Percentiles rank a stretch among this genome's conserved stretches.
Evolutionary conservation across 2,797 vertebrate species (phyloP).

Genomic region (Hapalemur alaotrensis): DNA sequence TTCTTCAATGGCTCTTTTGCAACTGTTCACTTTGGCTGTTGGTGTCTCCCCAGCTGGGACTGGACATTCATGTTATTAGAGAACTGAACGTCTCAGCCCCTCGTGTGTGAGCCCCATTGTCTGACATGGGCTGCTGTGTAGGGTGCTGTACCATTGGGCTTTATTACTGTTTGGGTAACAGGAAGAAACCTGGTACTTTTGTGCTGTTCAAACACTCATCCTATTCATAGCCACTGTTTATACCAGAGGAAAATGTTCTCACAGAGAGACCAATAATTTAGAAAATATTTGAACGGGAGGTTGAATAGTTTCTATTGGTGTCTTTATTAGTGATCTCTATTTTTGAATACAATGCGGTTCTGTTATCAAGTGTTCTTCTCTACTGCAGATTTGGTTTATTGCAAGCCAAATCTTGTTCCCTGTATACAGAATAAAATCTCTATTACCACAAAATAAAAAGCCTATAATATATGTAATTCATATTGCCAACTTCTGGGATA

Average conservation of each 20-base stretch:
- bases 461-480: not conserved
- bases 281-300: constrained; percentile 76
- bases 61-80: constrained; percentile 81
- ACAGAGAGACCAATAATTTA: constrained; percentile 78
- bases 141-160: constrained; percentile 66
- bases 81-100: constrained; percentile 80
- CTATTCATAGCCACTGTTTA: constrained; percentile 80
- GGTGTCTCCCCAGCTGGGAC: constrained; percentile 81
- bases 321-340: constrained; percentile 71
- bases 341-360: constrained; percentile 67
- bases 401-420: constrained; percentile 55
- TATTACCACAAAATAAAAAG: constrained; percentile 7
- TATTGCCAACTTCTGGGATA: not conserved
- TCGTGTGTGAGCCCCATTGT: constrained; percentile 78
- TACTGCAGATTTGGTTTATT: constrained; percentile 30
- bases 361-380: constrained; percentile 65
- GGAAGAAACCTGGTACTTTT: constrained; percentile 84
- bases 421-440: constrained; percentile 42
- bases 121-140: constrained; percentile 64
- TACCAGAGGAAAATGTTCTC: constrained; percentile 75
- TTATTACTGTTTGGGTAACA: constrained; percentile 81
- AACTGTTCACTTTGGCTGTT: constrained; percentile 78
- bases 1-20: constrained; percentile 75
- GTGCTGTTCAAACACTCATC: constrained; percentile 82
- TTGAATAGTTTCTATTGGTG: constrained; percentile 75